Evolutionary conservation across 2,797 vertebrate genomes (phyloP).

Genomic region (Melanotaenia maccullochi): DNA sequence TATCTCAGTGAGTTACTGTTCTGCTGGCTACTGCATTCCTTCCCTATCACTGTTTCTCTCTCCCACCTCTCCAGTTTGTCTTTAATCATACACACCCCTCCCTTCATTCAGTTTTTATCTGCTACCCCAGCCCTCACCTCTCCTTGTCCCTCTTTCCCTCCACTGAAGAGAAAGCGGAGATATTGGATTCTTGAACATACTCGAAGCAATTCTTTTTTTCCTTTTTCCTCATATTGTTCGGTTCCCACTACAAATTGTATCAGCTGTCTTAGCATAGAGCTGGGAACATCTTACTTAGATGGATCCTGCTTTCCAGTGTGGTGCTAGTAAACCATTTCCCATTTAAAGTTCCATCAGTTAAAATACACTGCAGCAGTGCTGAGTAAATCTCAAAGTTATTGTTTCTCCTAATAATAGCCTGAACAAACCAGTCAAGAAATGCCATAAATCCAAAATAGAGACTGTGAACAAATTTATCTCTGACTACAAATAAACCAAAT

Average conservation of each 20-base stretch:
- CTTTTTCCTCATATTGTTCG: constrained; percentile 6
- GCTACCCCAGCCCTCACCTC: constrained; percentile 57
- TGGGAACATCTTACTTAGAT: constrained; percentile 8
- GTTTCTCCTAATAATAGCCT: not conserved
- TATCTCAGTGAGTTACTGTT: constrained; percentile 67
- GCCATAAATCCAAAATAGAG: constrained; percentile 13
- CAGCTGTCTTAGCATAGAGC: constrained; percentile 14
- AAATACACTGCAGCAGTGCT: not conserved
- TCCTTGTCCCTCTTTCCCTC: constrained; percentile 40
- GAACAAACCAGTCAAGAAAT: not conserved
- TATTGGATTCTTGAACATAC: constrained; percentile 24
- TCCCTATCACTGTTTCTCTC: constrained; percentile 33
- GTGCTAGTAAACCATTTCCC: constrained; percentile 1
- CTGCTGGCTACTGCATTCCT: constrained; percentile 38
- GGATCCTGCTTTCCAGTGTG: not conserved
- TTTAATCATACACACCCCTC: constrained; percentile 39
- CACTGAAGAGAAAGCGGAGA: constrained; percentile 12
- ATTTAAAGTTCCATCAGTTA: constrained; percentile 6
- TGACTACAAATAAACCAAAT: not conserved
- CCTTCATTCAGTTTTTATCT: constrained; percentile 46
- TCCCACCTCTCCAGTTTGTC: constrained; percentile 38
- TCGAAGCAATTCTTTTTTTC: not conserved
- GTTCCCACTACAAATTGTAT: constrained; percentile 26
- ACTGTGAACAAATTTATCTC: not conserved
- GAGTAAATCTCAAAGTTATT: not conserved